A percentile compares a stretch with the other conserved stretches of the same genome.
These are phyloP conservation scores for Cyrtodaria siliqua DNA, from an alignment of 2,888 invertebrate species.

Conservation along the genomic window DNA sequence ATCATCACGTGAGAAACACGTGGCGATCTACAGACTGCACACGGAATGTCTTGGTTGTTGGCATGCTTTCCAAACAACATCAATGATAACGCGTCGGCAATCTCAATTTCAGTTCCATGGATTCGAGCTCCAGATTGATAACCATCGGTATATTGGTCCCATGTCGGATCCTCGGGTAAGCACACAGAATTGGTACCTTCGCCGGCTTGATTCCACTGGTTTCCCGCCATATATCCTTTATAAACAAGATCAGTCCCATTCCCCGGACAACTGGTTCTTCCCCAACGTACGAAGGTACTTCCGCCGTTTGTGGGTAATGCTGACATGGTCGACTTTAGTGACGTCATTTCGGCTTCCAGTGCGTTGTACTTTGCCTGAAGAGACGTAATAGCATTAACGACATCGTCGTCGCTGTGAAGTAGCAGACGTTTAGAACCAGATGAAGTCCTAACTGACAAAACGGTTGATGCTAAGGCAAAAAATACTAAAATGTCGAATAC, in stretches of 20 bases:
- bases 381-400: too few species aligned
- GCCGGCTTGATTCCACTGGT: not conserved
- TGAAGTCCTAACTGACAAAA: too few species aligned
- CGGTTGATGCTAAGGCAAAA: too few species aligned
- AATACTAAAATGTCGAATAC: too few species aligned
- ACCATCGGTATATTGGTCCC: not conserved
- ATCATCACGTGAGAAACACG: not conserved
- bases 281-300: not conserved
- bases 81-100: not conserved
- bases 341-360: too few species aligned
- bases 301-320: not conserved
- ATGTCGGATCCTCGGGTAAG: not conserved
- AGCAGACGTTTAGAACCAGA: too few species aligned
- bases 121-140: not conserved
- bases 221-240: slow-evolving; percentile 5
- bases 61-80: not conserved
- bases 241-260: slow-evolving; percentile 8
- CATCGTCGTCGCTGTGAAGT: too few species aligned
- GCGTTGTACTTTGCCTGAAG: too few species aligned
- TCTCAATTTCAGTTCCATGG: not conserved
- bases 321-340: too few species aligned
- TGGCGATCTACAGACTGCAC: not conserved
- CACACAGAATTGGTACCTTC: not conserved
- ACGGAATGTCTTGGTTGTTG: not conserved
- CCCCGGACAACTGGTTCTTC: slow-evolving; percentile 1